Percentiles rank a stretch among this genome's conserved stretches.
Conservation (phyloP, 2,113 vertebrate genomes). For the Centropus bengalensis region DNA sequence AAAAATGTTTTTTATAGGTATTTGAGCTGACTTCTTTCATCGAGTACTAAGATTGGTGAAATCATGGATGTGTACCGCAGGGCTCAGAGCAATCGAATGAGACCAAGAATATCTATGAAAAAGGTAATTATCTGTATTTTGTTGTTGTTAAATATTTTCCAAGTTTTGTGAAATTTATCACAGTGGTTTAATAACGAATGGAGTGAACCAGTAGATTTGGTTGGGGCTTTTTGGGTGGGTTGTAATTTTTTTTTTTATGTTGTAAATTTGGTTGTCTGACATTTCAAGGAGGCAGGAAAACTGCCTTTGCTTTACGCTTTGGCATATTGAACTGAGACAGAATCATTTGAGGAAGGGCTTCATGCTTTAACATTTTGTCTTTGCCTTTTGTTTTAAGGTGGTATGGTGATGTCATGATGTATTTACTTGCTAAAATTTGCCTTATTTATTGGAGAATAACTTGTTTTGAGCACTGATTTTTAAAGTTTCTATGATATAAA, state of each 20-base stretch:
- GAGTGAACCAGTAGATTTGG: background rate
- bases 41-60: background rate
- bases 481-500: background rate
- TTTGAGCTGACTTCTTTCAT: constrained; percentile 34
- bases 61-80: constrained; percentile 84
- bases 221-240: background rate
- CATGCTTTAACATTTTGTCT: background rate
- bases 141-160: background rate
- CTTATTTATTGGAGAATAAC: background rate
- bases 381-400: background rate
- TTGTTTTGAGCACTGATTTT: background rate
- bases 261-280: background rate
- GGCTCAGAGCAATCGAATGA: constrained; percentile 78
- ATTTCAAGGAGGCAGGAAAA: background rate
- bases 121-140: constrained; percentile 74
- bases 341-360: background rate
- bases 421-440: background rate
- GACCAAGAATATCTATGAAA: constrained; percentile 82
- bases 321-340: background rate
- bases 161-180: fast-evolving
- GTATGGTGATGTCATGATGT: background rate
- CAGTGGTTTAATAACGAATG: background rate
- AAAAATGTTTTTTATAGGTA: constrained; percentile 39
- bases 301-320: background rate
- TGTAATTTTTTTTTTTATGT: background rate